Evolutionary conservation across 2,797 vertebrate species (phyloP), one percentile per base, ranked within the genome.

Genomic region (Huso huso): DNA sequence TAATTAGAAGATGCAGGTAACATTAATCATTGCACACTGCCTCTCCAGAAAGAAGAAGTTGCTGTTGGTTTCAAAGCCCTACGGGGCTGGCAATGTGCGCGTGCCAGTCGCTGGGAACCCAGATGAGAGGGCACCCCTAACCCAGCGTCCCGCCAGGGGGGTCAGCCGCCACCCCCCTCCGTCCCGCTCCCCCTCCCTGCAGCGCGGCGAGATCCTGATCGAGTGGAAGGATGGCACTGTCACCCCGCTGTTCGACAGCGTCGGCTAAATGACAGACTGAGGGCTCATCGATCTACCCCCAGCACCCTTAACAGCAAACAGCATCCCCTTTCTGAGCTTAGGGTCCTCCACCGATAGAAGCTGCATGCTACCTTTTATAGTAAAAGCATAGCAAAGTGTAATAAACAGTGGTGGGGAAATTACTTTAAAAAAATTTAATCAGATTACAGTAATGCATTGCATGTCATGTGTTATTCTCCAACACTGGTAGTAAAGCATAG

Each of bases 161-260:
- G 18, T 23, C 0, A 49, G 66, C 57, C 64, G 61, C 66, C 1
- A 23, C 53, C 66, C 82, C 84, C 72, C 68, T 13, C 78, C 84
- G 2, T 82, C 89, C 5, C 76, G 69, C 48, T 87, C 88, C 48
- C 85, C 93, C 10, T 76, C 81, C 11, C 70, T 90, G 51, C 87
- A 81, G 52, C 87, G 55, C 0, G 92, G 93, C 53, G 91, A 95
- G 76, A 94, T 94, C 78, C 83, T 93, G 64, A 91, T 94, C 0
- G 88, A 93, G 73, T 95, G 90, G 93, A 95, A 95, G 74, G 90
- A 94, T 0, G 91, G 92, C 49, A 93, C 85, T 0, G 75, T 94
- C 64, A 94, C 92, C 1, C 91, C 91, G 1, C 86, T 95, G 55
- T 96, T 93, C 48, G 90, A 89, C 64, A 65, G 62, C 50, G 57